phyloP scores from a whole-genome alignment of 2,113 vertebrate genomes.

The Dolichotis patagonum region DNA sequence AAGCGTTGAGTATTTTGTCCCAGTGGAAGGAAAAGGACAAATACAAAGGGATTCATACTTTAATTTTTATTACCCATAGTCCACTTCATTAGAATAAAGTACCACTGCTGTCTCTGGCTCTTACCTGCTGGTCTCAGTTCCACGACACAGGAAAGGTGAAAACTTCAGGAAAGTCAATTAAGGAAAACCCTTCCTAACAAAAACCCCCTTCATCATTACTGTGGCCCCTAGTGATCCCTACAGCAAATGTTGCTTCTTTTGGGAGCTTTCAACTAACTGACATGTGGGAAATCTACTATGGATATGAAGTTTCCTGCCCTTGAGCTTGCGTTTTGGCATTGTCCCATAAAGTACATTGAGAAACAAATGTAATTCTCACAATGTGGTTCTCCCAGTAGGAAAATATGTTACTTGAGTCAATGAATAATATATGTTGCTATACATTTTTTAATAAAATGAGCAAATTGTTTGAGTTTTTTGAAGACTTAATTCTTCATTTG shows the following conservation, averaged over 20 bases:
- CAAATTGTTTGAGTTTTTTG: constrained; percentile 68
- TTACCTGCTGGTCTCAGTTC: not conserved
- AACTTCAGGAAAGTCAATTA: not conserved
- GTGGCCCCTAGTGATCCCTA: not conserved
- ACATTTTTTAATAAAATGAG: constrained; percentile 74
- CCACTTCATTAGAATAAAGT: not conserved
- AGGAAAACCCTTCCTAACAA: not conserved
- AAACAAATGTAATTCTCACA: constrained; percentile 62
- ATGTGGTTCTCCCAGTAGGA: constrained; percentile 54
- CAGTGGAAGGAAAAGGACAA: not conserved
- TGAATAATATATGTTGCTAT: constrained; percentile 66
- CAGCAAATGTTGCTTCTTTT: not conserved
- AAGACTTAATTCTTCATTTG: constrained; percentile 70
- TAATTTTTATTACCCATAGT: not conserved
- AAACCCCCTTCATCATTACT: not conserved
- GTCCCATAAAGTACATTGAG: constrained; percentile 42
- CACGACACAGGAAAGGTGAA: not conserved
- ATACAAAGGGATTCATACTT: not conserved
- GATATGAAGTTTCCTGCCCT: constrained; percentile 42
- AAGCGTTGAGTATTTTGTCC: not conserved
- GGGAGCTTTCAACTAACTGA: constrained; percentile 29
- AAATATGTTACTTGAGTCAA: constrained; percentile 59
- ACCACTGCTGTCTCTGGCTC: not conserved
- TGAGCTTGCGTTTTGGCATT: constrained; percentile 46
- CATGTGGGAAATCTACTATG: constrained; percentile 52